Evolutionary conservation across 2,797 vertebrate genomes (phyloP).

Genomic region (Garrulus glandarius): DNA sequence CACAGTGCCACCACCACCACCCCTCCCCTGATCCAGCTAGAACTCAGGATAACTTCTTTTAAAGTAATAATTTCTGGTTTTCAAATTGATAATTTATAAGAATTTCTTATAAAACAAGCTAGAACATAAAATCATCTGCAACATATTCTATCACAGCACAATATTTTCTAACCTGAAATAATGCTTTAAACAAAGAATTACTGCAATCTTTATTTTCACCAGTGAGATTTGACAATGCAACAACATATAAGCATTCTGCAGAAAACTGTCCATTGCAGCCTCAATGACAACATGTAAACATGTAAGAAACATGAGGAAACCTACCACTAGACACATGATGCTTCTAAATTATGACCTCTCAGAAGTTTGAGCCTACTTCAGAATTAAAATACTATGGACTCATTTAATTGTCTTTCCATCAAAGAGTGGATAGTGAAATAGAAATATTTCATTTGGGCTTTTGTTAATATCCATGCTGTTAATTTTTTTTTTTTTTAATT

Average conservation of each 20-base stretch:
- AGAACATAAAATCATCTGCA: background rate
- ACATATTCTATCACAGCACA: background rate
- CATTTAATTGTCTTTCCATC: background rate
- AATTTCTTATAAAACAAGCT: background rate
- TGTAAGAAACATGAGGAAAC: background rate
- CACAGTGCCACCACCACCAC: rapidly evolving
- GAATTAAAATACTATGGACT: background rate
- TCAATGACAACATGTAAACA: background rate
- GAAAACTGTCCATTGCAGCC: background rate
- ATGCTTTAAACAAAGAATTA: background rate
- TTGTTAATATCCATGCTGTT: background rate
- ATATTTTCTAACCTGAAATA: background rate
- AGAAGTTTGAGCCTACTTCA: background rate
- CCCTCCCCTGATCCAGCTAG: background rate
- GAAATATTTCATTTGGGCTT: background rate
- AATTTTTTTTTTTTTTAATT: background rate
- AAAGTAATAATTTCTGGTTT: background rate
- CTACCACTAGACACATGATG: too few relatives aligned
- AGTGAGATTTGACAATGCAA: background rate
- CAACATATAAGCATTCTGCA: background rate
- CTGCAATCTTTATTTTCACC: background rate
- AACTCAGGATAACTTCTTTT: background rate
- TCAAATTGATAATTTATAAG: background rate
- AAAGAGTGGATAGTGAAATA: background rate
- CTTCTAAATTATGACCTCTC: background rate